A percentile compares a stretch with the other conserved stretches of the same genome.
Evolutionary conservation across 2,113 vertebrate genomes (phyloP).

Genomic region (Burhinus oedicnemus): DNA sequence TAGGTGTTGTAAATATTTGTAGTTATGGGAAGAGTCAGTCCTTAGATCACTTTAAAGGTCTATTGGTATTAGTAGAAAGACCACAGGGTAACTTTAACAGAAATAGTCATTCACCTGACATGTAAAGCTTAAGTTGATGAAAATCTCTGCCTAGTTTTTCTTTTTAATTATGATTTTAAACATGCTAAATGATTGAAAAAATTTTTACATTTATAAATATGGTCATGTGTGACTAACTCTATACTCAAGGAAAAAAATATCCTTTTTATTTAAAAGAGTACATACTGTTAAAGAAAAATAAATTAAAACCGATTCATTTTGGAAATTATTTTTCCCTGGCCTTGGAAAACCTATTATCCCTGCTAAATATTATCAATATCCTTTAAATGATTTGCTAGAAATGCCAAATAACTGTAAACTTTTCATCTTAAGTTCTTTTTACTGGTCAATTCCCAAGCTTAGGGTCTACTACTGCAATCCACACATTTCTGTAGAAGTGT

Average conservation of each 20-base stretch:
- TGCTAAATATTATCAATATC: not conserved
- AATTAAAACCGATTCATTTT: not conserved
- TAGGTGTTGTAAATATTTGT: too few species aligned
- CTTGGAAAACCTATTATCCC: not conserved
- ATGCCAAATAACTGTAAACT: not conserved
- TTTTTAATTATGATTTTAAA: not conserved
- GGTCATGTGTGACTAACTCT: not conserved
- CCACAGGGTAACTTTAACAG: too few species aligned
- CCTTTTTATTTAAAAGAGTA: not conserved
- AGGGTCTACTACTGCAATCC: not conserved
- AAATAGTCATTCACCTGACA: too few species aligned
- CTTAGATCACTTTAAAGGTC: too few species aligned
- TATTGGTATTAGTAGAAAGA: too few species aligned
- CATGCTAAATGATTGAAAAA: not conserved
- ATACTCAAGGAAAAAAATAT: not conserved
- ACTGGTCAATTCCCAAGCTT: not conserved
- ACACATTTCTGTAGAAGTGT: not conserved
- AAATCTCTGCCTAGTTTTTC: too few species aligned
- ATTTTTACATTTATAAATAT: not conserved
- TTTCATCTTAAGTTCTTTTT: not conserved
- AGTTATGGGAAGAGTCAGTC: too few species aligned
- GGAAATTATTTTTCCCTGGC: not conserved
- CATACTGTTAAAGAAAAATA: not conserved
- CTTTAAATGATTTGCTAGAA: not conserved
- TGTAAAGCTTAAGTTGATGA: too few species aligned